phyloP scores from a whole-genome alignment of 2,888 invertebrate genomes.

The Micoletzkya japonica region DNA sequence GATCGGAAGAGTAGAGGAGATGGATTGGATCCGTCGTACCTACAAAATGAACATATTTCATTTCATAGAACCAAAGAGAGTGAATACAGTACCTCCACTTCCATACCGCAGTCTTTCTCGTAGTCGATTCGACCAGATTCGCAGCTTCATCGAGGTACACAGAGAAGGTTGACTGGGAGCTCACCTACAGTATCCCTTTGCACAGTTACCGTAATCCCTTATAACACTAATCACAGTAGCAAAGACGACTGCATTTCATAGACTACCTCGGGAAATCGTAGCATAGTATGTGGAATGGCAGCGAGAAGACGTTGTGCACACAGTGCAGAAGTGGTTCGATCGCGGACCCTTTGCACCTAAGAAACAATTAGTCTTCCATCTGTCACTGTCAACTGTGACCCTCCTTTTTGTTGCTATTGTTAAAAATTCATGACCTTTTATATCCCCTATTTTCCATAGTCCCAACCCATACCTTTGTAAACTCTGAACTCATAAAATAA shows the following conservation, averaged over 20 bases:
- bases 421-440: no score
- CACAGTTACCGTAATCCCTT: background rate
- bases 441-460: no score
- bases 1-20: slow-evolving; percentile 35
- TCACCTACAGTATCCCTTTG: slow-evolving; percentile 24
- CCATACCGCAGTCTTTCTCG: slow-evolving; percentile 35
- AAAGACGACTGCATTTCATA: background rate
- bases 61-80: background rate
- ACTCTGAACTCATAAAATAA: no score
- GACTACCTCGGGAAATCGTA: slow-evolving; percentile 35
- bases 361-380: no score
- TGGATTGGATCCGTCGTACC: slow-evolving; percentile 42
- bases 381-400: no score
- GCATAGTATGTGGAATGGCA: slow-evolving; percentile 43
- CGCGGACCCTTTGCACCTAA: slow-evolving; percentile 25
- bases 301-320: slow-evolving; percentile 38
- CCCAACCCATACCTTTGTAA: no score
- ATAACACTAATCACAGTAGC: background rate
- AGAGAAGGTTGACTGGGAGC: slow-evolving; percentile 24
- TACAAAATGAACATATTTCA: background rate
- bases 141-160: slow-evolving; percentile 37
- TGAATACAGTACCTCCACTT: slow-evolving; percentile 35
- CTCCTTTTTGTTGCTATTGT: no score
- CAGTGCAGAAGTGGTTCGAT: slow-evolving; percentile 7
- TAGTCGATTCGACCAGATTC: slow-evolving; percentile 33